Evolutionary conservation across 1,140 invertebrate species (phyloP), one percentile per base, ranked within the genome.

Genomic region (Episyrphus balteatus): DNA sequence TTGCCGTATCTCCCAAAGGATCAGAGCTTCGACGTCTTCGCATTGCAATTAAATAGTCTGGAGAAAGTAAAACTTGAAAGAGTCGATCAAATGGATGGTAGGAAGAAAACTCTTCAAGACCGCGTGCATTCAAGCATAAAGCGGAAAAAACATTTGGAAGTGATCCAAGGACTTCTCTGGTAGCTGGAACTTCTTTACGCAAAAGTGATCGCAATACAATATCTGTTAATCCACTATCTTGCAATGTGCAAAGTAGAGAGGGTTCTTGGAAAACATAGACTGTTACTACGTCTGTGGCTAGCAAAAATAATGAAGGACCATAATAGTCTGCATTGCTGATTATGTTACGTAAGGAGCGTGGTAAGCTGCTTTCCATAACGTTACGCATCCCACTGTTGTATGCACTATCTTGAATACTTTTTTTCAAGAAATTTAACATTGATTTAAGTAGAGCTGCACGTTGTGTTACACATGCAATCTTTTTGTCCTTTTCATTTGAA

Each of bases 241-340:
- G 87, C 17, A 94, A 66, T 1, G 87, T 84, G 0, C 85, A 89
- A 5, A 94, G 62, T 32, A 93, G 66, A 5, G 88, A 87, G 1
- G 91, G 91, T 69, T 94, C 91, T 76, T 93, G 91, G 69, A 92
- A 94, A 11, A 94, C 87, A 58, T 92, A 93, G 6, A 91, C 88
- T 3, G 90, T 92, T 12, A 93, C 88, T 17, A 93, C 84, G 71
- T 92, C 88, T 1, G 88, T 89, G 18, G 89, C 90, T n/a, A 92
- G 69, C 15, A 92, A 69, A 66, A 94, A 92, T 38, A 94, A 66
- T 6, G 88, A 92, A 8, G 89, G 83, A 5, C 91, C 90, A 66
- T 92, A 94, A 67, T 92, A 94, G 59, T 93, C 88, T 0, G 88
- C 85, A 74, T 94, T 93, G 51, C 88, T 88, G 44, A 94, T 91